Percentiles rank a stretch among this genome's conserved stretches.
Conservation (phyloP, 2,888 invertebrate genomes). For the Polyommatus iphigenia region DNA sequence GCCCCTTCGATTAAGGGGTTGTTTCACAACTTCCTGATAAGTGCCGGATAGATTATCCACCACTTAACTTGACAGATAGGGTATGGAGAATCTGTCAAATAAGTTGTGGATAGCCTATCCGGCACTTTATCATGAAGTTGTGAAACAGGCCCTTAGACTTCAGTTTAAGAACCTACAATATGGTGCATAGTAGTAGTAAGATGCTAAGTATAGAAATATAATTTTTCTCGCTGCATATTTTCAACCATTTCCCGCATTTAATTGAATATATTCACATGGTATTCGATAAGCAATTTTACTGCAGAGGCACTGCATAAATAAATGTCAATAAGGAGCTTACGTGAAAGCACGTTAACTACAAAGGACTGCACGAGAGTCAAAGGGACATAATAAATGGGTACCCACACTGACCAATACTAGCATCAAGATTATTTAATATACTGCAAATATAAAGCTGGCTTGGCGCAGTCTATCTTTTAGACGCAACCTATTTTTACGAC, state of each 20-base stretch:
- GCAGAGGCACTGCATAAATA: conserved; percentile 28
- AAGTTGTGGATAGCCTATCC: too few relatives aligned
- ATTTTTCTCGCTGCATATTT: not conserved
- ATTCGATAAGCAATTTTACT: conserved; percentile 18
- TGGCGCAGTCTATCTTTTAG: not conserved
- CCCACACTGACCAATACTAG: conserved; percentile 21
- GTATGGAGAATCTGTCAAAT: too few relatives aligned
- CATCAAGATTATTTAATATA: conserved; percentile 23
- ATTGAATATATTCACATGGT: conserved; percentile 7
- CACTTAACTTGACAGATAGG: too few relatives aligned
- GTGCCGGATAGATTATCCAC: too few relatives aligned
- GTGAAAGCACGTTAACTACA: conserved; percentile 23
- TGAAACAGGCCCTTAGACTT: too few relatives aligned
- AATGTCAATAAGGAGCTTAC: conserved; percentile 26
- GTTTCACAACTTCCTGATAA: too few relatives aligned
- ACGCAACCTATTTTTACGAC: not conserved
- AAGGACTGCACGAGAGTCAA: conserved; percentile 23
- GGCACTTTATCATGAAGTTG: too few relatives aligned
- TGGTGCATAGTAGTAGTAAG: not conserved
- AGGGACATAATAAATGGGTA: conserved; percentile 20
- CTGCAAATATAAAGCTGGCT: conserved; percentile 3
- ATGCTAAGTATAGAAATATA: too few relatives aligned
- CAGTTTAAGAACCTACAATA: too few relatives aligned
- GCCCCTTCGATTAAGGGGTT: too few relatives aligned
- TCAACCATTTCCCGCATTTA: not conserved